Evolutionary conservation across 1,140 invertebrate genomes (phyloP), one percentile per base, ranked within the genome.

Genomic region (Bombus superbus): DNA sequence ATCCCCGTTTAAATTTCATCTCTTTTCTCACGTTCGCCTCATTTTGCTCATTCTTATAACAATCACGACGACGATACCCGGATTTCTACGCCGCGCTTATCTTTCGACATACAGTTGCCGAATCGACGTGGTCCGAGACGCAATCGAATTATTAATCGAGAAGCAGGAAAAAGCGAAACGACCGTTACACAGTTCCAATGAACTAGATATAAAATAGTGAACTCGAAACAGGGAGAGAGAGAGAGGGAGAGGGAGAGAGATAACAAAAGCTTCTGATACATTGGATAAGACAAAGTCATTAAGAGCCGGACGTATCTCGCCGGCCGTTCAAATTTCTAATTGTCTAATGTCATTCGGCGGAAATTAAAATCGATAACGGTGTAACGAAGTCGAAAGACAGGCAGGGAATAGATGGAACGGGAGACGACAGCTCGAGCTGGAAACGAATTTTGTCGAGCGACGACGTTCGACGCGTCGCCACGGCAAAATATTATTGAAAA

Each of bases 361-460:
- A 74, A 74, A 74, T 74, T 74, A 74, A 74, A 74, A 74, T 74
- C 42, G n/a, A 74, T 74, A 74, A 74, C 42, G 72, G 18, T 73
- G 40, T 44, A 74, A 74, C 42, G 22, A 38, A 75, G 32, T 38
- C 42, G 72, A 53, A 35, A 13, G 40, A 72, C 69, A 42, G 69
- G 11, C 11, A 22, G 3, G 25, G 40, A 13, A 40, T 25, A 15
- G 38, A 8, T 35, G 32, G 32, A 38, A 38, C 1, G 22, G 22
- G 22, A 15, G 22, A 15, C 22, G 35, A 40, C 35, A 32, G n/a
- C n/a, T 47, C n/a, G 15, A 25, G 44, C 5, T 38, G 9, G 5
- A 53, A 35, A 53, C 32, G 44, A 75, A 75, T 75, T 53, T 75
- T 5, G 32, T 35, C 44, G 25, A 6, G 18, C 22, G n/a, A 13